Base-by-base conservation (phyloP, 2,113 vertebrate species). In the Saccopteryx leptura region DNA sequence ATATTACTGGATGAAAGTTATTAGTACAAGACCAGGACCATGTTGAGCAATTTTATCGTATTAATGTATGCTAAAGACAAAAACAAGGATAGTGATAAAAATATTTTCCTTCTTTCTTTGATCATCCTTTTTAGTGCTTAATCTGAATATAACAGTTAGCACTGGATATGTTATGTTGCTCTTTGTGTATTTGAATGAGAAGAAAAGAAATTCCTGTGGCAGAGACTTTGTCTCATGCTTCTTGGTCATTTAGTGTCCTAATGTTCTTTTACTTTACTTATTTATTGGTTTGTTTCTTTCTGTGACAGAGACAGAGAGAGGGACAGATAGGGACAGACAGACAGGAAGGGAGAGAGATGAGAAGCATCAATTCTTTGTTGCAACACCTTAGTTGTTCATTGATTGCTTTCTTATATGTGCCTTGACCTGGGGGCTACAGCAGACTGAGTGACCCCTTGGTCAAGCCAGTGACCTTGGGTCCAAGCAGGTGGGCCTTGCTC, bases 1-100 rank as follows among this genome's bases (percentile, higher is more conserved):
- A 88, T 54, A 85, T 76, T 93, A 4, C 39, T 81, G 39, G 60
- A 79, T 89, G 19, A 86, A 72, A 69, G 48, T 81, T 89, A 71
- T 95, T 85, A 94, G 26, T 23, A 93, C 58, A 46, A 9, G 72
- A 94, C 63, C 46, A 0, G 0, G 23, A 54, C 2, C 28, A 8
- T 17, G 10, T 26, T 85, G 65, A 93, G 21, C 65, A 92, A 95
- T 92, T 92, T 50, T 17, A 54, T 54, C 0, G 0, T 4, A 5
- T 26, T 12, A 14, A 48, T 68, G 18, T 91, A 52, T 23, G 15
- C 1, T 24, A 78, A 88, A 1, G 60, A 93, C 60, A 91, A 85
- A 95, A 56, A 24, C 14, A 93, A 9, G 12, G 39, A 80, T 80
- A 11, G 17, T 52, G 12, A 86, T 33, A 23, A 84, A 69, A 52